Conservation (phyloP, 2,888 invertebrate species). For the Galerucella pusilla region DNA sequence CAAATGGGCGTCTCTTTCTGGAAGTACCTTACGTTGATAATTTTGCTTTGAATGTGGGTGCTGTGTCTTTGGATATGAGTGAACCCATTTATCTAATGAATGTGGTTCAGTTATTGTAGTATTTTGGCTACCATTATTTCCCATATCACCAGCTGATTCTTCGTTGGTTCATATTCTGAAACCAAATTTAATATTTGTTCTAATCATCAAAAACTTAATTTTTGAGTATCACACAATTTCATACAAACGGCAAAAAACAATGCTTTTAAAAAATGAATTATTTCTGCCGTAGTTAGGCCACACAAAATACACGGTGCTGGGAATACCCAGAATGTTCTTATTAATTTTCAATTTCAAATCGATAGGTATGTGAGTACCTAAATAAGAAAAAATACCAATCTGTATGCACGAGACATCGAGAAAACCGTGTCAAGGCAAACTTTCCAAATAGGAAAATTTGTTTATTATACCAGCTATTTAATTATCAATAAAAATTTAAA, state of each 20-base stretch:
- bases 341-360: too few relatives aligned
- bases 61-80: constrained; percentile 58
- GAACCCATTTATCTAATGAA: constrained; percentile 56
- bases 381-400: too few relatives aligned
- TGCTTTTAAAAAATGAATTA: too few relatives aligned
- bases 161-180: constrained; percentile 42
- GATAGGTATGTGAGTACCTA: too few relatives aligned
- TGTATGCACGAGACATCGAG: neutral
- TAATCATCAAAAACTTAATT: neutral
- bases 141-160: constrained; percentile 55
- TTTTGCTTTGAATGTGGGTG: constrained; percentile 41
- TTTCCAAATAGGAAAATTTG: constrained; percentile 5
- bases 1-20: constrained; percentile 72
- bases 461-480: neutral
- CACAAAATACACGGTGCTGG: too few relatives aligned
- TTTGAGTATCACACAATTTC: too few relatives aligned
- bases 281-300: too few relatives aligned
- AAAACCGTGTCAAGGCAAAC: constrained; percentile 2
- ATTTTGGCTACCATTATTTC: constrained; percentile 63
- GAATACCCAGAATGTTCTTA: too few relatives aligned
- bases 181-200: constrained; percentile 3
- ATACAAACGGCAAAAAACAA: too few relatives aligned
- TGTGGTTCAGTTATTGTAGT: constrained; percentile 52
- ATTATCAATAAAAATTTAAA: neutral
- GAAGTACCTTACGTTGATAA: constrained; percentile 70